Percentiles rank a stretch among this genome's conserved stretches.
These are phyloP conservation scores for Alethe castanea DNA, from an alignment of 2,113 vertebrate genomes.

Conservation along the genomic window DNA sequence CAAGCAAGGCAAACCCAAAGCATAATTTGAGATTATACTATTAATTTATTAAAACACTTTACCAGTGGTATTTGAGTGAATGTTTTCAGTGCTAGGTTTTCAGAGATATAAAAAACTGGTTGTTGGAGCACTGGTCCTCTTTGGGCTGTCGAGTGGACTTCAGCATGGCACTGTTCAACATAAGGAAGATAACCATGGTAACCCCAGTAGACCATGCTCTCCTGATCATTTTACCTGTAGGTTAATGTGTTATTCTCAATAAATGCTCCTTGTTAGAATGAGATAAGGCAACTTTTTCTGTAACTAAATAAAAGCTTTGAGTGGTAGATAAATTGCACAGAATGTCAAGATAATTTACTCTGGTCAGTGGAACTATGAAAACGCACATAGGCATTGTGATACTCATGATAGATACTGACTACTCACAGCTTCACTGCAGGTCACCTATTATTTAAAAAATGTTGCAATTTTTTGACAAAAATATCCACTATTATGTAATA, in stretches of 20 bases:
- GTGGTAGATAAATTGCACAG: rapidly evolving
- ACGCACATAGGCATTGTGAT: background rate
- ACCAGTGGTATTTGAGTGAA: background rate
- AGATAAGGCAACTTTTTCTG: background rate
- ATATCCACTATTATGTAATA: background rate
- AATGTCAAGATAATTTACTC: background rate
- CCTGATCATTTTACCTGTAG: background rate
- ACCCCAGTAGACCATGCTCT: background rate
- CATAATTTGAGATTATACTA: background rate
- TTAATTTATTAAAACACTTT: background rate
- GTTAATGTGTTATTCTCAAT: background rate
- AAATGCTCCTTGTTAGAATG: background rate
- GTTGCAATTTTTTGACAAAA: background rate
- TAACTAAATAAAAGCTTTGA: background rate
- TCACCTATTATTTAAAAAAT: background rate
- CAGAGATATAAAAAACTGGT: background rate
- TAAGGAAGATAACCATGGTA: background rate
- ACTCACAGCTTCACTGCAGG: background rate
- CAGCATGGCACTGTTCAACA: background rate
- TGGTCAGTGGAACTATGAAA: background rate
- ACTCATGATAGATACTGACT: background rate
- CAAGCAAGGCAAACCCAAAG: background rate
- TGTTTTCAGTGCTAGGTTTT: background rate
- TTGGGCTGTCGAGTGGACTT: background rate
- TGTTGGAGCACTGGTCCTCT: background rate